Conservation (phyloP, 2,797 vertebrate genomes). For the Macrochelys suwanniensis region DNA sequence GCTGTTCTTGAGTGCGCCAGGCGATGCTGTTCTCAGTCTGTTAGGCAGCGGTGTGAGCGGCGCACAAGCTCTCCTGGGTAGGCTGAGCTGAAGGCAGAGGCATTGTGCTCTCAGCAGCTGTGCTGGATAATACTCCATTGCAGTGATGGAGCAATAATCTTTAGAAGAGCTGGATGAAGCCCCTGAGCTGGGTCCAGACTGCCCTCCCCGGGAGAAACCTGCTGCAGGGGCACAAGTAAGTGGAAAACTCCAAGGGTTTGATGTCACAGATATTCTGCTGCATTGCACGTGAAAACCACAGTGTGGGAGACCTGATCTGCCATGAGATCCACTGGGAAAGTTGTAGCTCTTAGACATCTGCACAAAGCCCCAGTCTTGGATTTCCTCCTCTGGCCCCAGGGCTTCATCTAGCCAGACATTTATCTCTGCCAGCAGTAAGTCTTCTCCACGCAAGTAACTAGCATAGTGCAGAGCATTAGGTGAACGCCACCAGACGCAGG, state of each 20-base stretch:
- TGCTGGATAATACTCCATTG: neutral
- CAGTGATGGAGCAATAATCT: neutral
- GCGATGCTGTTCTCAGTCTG: neutral
- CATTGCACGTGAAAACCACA: neutral
- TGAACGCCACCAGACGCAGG: neutral
- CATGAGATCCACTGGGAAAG: neutral
- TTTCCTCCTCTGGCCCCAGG: neutral
- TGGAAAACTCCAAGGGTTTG: neutral
- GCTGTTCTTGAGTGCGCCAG: neutral
- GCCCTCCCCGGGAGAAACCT: neutral
- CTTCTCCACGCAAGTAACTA: neutral
- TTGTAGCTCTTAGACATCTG: too few species aligned
- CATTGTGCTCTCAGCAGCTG: neutral
- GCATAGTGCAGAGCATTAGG: neutral
- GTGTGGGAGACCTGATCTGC: neutral
- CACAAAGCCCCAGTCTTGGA: neutral
- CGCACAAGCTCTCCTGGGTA: neutral
- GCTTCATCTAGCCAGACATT: neutral
- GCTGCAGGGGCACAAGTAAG: neutral
- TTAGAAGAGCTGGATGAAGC: neutral
- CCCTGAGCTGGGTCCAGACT: neutral
- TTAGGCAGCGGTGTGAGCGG: fast-evolving
- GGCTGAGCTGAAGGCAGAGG: neutral
- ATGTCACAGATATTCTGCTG: neutral
- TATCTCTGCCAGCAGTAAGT: neutral